Base-by-base conservation (phyloP, 2,797 vertebrate genomes). In the Coendou prehensilis region DNA sequence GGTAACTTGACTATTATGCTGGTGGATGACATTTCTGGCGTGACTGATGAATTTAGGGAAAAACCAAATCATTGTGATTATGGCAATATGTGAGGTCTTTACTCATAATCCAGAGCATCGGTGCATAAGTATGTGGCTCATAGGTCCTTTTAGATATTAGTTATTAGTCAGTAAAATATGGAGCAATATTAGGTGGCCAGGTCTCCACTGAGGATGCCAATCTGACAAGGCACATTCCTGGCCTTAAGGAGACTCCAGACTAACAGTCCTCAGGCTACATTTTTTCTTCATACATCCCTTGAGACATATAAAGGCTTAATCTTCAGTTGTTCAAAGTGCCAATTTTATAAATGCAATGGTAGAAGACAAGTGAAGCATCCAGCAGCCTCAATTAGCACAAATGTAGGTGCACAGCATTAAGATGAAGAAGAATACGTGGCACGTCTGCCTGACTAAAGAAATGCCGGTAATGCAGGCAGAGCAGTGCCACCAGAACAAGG, bases 391-490 rank as follows among this genome's bases (percentile, higher is more conserved):
- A 91, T 91, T 97, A 90, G 79, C 63, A 95, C 93, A 92, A 97
- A 96, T 96, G 93, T 80, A 91, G 56, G 52, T 81, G 73, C 41
- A 73, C 59, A 89, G 37, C 82, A 64, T 96, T 96, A 89, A 30
- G 92, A 82, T 95, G 90, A 91, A 88, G 94, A 97, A 89, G 89
- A 95, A 79, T 63, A 78, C 69, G n/a, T 18, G 92, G 95, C 96
- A 93, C 89, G 0, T 96, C 45, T 98, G 10, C 89, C 91, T 95
- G 95, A 71, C 92, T 97, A 93, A 89, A 97, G 95, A 96, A 95
- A 94, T 93, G 97, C 98, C 96, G 97, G 95, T 26, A 41, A 85
- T 97, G 97, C 97, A 98, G 98, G 98, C 98, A 97, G 97, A 98
- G 82, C 94, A 93, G 97, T 98, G 97, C 98, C 95, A 97, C 88